Evolutionary conservation across 1,140 invertebrate genomes (phyloP), one percentile per base, ranked within the genome.

Genomic region (Choristoneura fumiferana): DNA sequence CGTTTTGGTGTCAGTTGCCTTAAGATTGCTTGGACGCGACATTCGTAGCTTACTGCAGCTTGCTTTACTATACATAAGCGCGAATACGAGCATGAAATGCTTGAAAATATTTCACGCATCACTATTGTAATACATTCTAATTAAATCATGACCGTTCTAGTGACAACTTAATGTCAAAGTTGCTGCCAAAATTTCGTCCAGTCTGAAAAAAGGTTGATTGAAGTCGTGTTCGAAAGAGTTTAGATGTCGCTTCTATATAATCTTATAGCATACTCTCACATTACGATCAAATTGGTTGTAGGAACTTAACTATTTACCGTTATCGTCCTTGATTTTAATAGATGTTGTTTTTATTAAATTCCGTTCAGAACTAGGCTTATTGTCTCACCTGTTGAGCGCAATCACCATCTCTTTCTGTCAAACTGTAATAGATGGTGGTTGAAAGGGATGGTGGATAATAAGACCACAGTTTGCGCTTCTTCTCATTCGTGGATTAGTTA

Each of bases 1-100:
- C 72, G 70, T 81, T n/a, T 76, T 69, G 56, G 73, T 81, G 77
- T 73, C 73, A 70, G 71, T 73, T 71, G 69, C 69, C 73, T 53
- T 64, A 63, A 59, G 64, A 45, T 61, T 62, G 58, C 54, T 72
- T 76, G 78, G 74, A 82, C 60, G 76, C 78, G 82, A 81, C 78
- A 74, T 76, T 64, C 22, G 6, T 29, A 29, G 45, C 54, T 56
- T 49, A 0, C 40, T 45, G 43, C 43, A 49, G 43, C 43, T 49
- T 49, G 43, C 43, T 49, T 49, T 29, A 6, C 43, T 1, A 33
- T 54, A 36, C 22, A 35, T 34, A 33, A 2, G 49, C 52, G 14
- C 33, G 33, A 35, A 36, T 54, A 54, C 34, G 18, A 52, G 34
- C 52, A 34, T 33, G 37, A n/a, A 4, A 22, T n/a, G 22, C 22